These are phyloP conservation scores for Podarcis lilfordi DNA, from an alignment of 2,797 vertebrate species.

Conservation along the genomic window DNA sequence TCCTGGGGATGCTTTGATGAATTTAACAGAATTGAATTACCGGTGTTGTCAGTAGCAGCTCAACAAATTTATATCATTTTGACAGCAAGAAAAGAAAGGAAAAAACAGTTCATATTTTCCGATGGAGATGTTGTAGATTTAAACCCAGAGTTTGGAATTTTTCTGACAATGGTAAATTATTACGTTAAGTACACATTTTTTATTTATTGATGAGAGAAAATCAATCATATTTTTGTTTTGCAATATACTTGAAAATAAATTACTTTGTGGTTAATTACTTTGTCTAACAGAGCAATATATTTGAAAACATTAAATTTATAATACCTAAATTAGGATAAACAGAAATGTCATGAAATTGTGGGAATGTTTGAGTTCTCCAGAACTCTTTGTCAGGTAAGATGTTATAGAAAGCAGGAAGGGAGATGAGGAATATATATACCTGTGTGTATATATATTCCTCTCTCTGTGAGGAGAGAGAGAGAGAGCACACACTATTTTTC, in stretches of 20 bases:
- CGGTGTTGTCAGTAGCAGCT: slow-evolving; percentile 88
- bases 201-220: slow-evolving; percentile 17
- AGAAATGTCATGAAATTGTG: too few relatives aligned
- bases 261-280: slow-evolving; percentile 29
- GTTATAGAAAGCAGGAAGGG: too few relatives aligned
- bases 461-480: too few relatives aligned
- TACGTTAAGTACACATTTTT: slow-evolving; percentile 10
- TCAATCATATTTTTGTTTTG: slow-evolving; percentile 20
- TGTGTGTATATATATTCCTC: too few relatives aligned
- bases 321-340: background rate
- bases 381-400: too few relatives aligned
- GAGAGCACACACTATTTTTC: too few relatives aligned
- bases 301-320: slow-evolving; percentile 8
- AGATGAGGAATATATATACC: too few relatives aligned
- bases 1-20: slow-evolving; percentile 88
- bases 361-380: too few relatives aligned
- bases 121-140: slow-evolving; percentile 85
- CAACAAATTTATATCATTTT: slow-evolving; percentile 85
- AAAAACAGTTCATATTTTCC: slow-evolving; percentile 81
- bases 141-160: slow-evolving; percentile 90
- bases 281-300: slow-evolving; percentile 7
- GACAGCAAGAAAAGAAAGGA: slow-evolving; percentile 81
- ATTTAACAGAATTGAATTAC: slow-evolving; percentile 85
- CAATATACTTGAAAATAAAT: slow-evolving; percentile 20
- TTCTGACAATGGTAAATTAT: slow-evolving; percentile 86